Conservation (phyloP, 2,888 invertebrate genomes). For the Geotrupes spiniger region DNA sequence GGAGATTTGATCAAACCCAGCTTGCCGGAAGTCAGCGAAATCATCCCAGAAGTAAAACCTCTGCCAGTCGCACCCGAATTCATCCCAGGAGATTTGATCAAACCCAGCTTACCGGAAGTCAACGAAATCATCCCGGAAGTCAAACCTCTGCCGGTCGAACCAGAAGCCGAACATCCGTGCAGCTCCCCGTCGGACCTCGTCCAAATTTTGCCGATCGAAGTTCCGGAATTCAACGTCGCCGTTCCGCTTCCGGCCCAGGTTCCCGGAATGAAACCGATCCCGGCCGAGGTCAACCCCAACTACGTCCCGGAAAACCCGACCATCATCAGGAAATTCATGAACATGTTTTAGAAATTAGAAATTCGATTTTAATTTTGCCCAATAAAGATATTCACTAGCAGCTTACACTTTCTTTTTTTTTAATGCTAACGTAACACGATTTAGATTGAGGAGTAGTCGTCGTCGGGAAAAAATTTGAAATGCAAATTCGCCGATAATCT, state of each 20-base stretch:
- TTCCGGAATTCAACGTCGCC: neutral
- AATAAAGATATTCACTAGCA: no score
- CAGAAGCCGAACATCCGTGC: neutral
- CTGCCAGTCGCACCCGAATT: neutral
- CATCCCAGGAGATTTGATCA: neutral
- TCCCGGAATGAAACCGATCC: conserved; percentile 6
- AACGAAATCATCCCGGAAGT: conserved; percentile 4
- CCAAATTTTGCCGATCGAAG: neutral
- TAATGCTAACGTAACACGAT: no score
- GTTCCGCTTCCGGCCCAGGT: neutral
- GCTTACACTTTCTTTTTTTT: no score
- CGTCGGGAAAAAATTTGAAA: no score
- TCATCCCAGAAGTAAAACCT: no score
- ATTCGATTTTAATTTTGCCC: no score
- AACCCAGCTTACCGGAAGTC: neutral
- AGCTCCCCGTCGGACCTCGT: neutral
- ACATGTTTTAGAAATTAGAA: no score
- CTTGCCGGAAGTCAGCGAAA: no score
- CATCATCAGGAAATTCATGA: no score
- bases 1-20: no score
- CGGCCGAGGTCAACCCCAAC: conserved; percentile 2
- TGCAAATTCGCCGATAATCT: no score
- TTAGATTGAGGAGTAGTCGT: no score
- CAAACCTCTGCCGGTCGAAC: conserved; percentile 7
- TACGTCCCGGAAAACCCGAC: conserved; percentile 8